Conservation (phyloP, 2,113 vertebrate species). For the Toxotes jaculatrix region DNA sequence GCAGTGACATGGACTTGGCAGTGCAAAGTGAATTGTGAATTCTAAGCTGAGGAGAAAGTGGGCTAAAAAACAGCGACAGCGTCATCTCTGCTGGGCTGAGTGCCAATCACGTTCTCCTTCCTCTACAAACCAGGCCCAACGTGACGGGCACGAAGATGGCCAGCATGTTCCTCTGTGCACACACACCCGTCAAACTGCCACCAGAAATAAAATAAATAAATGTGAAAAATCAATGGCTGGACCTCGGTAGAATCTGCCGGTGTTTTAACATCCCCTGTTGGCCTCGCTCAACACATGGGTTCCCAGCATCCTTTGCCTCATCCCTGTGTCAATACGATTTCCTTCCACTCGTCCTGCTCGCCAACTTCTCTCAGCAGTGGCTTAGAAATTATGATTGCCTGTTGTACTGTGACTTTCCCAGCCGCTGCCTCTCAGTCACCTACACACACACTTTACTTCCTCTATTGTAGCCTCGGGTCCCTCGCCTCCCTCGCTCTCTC, state of each 20-base stretch:
- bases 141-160: not conserved
- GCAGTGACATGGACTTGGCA: too few relatives aligned
- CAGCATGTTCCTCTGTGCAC: conserved; percentile 6
- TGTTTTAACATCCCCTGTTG: conserved; percentile 77
- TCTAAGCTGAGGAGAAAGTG: conserved; percentile 6
- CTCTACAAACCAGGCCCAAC: not conserved
- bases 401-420: conserved; percentile 80
- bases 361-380: conserved; percentile 82
- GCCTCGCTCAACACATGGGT: conserved; percentile 76
- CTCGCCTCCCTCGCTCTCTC: conserved; percentile 57
- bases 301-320: conserved; percentile 79
- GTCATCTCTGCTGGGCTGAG: not conserved
- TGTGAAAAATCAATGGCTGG: conserved; percentile 56
- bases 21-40: not conserved
- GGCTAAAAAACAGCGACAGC: not conserved
- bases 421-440: conserved; percentile 72
- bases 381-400: conserved; percentile 85
- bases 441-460: conserved; percentile 63
- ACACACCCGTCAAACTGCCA: conserved; percentile 6
- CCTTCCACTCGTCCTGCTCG: conserved; percentile 85
- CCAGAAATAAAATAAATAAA: conserved; percentile 23
- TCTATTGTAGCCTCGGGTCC: conserved; percentile 68
- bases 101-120: conserved; percentile 12
- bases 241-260: conserved; percentile 80
- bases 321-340: conserved; percentile 86